Evolutionary conservation across 2,888 invertebrate species (phyloP), one percentile per base, ranked within the genome.

Genomic region (Rhamnusium bicolor): DNA sequence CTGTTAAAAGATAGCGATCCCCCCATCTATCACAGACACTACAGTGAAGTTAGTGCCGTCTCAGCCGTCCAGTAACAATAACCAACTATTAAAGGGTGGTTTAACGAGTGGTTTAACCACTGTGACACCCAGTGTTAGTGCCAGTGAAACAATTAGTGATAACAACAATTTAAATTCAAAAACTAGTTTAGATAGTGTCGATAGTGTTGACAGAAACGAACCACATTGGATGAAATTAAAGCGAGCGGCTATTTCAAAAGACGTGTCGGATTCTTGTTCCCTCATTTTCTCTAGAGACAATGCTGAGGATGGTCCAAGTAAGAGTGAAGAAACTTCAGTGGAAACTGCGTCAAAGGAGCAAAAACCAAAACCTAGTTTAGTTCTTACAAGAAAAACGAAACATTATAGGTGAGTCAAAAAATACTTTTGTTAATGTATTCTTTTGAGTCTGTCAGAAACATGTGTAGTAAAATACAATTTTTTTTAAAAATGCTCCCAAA

Each of bases 191-290:
- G 77, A 76, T 85, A 87, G 74, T 84, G 85, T 74, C 40, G 79
- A 78, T 47, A 85, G 84, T 81, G 81, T 89, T 56, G 80, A 86
- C 10, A 90, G 87, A 80, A 87, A 82, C 58, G 93, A 91, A 83
- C 93, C 87, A 10, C 86, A 85, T 71, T 95, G 95, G 95, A 91
- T 91, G 12, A 94, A 94, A 89, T 88, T 95, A 53, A 95, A 95
- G 86, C 92, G 94, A 85, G 95, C 95, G 12, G 89, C 92, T 46
- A 92, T 92, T 78, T 88, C 91, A 81, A 90, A 91, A 47, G 91
- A 88, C 40, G 72, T 81, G 49, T 81, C 79, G 14, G 83, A 83
- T n/a, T 69, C 70, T 7, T 47, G 65, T 46, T 60, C 71, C 12
- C 29, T 67, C 21, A 16, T 72, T 14, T 8, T 61, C 29, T 71